phyloP scores from a whole-genome alignment of 23 tunicate genomes.

The Trididemnum miniatum region DNA sequence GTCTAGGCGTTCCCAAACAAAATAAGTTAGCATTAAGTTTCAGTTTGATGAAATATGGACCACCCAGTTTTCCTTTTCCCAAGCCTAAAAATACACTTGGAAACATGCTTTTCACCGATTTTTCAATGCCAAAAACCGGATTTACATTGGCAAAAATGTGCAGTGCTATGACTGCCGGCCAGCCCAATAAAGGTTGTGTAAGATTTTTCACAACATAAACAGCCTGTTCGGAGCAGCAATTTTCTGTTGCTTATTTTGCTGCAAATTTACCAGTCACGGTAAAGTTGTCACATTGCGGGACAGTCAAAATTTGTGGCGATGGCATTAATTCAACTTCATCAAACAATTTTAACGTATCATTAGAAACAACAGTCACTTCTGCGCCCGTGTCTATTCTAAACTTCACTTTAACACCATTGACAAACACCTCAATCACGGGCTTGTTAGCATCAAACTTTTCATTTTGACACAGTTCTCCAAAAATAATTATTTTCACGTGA shows the following conservation, averaged over 20 bases:
- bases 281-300: slow-evolving; percentile 2
- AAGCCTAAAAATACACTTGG: slow-evolving; percentile 22
- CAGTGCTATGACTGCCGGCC: slow-evolving; percentile 7
- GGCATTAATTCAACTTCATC: background rate
- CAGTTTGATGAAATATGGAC: background rate
- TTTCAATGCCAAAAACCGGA: background rate
- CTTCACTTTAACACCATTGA: background rate
- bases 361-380: slow-evolving; percentile 1
- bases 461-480: background rate
- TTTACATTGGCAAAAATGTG: background rate
- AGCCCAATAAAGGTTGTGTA: slow-evolving; percentile 8
- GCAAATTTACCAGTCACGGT: background rate
- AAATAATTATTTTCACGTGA: background rate
- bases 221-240: background rate
- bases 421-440: background rate
- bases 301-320: background rate
- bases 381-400: slow-evolving; percentile 23
- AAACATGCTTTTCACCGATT: background rate
- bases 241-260: background rate
- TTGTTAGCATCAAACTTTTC: background rate
- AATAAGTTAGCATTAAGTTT: slow-evolving; percentile 41
- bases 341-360: background rate
- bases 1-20: slow-evolving; percentile 32
- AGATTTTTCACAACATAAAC: background rate
- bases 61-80: slow-evolving; percentile 31